These are phyloP conservation scores for Druon quercuslanigerum DNA, from an alignment of 1,140 invertebrate genomes.

Conservation along the genomic window DNA sequence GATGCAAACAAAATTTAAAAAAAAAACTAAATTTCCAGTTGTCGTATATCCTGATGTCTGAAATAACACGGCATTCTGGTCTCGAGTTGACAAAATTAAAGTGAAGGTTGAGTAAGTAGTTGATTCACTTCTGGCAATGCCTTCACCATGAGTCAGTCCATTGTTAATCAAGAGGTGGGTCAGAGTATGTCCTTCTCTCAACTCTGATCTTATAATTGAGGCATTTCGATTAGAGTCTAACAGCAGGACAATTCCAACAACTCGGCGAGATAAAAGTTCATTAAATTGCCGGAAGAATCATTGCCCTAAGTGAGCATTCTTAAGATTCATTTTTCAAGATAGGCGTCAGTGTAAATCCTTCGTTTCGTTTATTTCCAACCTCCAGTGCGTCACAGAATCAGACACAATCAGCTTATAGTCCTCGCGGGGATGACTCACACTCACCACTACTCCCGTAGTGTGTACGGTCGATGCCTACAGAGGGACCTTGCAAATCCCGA, in stretches of 20 bases:
- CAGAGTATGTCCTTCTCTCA: neutral
- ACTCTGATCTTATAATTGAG: neutral
- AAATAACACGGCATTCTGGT: too few relatives aligned
- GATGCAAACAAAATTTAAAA: too few relatives aligned
- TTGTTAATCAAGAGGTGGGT: conserved; percentile 17
- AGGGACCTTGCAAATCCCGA: conserved; percentile 24
- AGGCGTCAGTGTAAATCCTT: conserved; percentile 3
- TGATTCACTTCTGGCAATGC: conserved; percentile 13
- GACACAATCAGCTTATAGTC: neutral
- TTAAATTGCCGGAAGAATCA: neutral
- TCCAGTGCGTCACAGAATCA: neutral
- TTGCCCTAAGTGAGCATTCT: neutral
- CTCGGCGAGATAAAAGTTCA: too few relatives aligned
- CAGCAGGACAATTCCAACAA: neutral
- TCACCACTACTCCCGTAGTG: conserved; percentile 8
- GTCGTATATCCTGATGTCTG: too few relatives aligned
- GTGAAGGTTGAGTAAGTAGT: conserved; percentile 6
- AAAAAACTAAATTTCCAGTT: too few relatives aligned
- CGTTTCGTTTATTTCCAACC: neutral
- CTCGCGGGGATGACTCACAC: conserved; percentile 25
- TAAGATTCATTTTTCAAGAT: neutral
- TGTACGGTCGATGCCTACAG: conserved; percentile 9
- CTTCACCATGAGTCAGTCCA: neutral
- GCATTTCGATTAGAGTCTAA: neutral
- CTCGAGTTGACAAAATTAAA: too few relatives aligned